Evolutionary conservation across 1,140 invertebrate genomes (phyloP), one percentile per base, ranked within the genome.

Genomic region (Andrena cerasifolii): DNA sequence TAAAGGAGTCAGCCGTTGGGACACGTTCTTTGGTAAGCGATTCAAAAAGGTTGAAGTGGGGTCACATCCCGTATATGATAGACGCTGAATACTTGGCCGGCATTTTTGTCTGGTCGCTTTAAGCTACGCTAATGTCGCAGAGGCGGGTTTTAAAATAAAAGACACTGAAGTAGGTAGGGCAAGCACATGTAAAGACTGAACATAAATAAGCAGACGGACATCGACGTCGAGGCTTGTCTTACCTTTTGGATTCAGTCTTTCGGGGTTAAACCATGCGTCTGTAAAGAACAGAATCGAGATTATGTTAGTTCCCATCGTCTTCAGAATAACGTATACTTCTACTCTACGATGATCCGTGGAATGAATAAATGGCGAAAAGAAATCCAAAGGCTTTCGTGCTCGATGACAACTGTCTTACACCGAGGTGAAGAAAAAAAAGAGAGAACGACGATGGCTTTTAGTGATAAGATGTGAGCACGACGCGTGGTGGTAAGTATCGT

Each of bases 181-280:
- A 18, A 40, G 24, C 21, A 8, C 2, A 45, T n/a, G 31, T 40
- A 7, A 58, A 45, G 40, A 40, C 0, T 47, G 47, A 65, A 61
- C 40, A 70, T 40, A 61, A 8, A 72, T 33, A 45, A n/a, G 33
- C 21, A 3, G 14, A 56, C 26, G 21, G 24, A 59, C 33, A 53
- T 79, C 47, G 47, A 77, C 51, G 49, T 53, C 43, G 43, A 45
- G 3, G 14, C n/a, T 66, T 1, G 28, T 81, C 96, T 96, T 95
- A 97, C 97, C 96, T 96, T 95, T 95, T 85, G 96, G 96, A 94
- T 97, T 96, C 91, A 98, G 95, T 93, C 96, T 95, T 93, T 96
- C 96, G 87, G 96, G 96, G 91, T 97, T 96, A 94, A 97, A 97
- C 96, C 96, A 97, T 93, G 96, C 95, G 95, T 97, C 96, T 97